A percentile compares a stretch with the other conserved stretches of the same genome.
phyloP scores from a whole-genome alignment of 2,113 vertebrate species.

The Caretta caretta region DNA sequence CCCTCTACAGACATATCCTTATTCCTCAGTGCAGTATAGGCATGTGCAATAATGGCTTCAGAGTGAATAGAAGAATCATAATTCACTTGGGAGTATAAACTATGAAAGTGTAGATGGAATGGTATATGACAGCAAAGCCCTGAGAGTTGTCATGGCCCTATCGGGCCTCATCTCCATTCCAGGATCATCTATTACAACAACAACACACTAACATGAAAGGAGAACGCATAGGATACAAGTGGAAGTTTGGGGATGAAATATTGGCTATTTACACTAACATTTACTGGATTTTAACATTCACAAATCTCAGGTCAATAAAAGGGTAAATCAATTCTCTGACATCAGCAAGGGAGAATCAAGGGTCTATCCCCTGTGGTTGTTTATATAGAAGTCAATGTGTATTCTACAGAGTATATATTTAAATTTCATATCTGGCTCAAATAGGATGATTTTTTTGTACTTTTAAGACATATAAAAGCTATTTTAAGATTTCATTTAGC shows the following conservation, averaged over 20 bases:
- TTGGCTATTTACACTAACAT: not conserved
- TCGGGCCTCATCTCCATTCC: not conserved
- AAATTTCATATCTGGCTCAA: slow-evolving; percentile 8
- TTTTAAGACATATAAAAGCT: slow-evolving; percentile 31
- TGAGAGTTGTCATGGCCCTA: not conserved
- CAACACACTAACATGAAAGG: slow-evolving; percentile 28
- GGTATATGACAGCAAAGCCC: not conserved
- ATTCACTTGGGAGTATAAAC: not conserved
- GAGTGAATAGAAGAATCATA: not conserved
- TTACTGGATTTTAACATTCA: slow-evolving; percentile 17
- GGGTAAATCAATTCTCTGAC: slow-evolving; percentile 20
- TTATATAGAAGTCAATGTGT: slow-evolving; percentile 32
- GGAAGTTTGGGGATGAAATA: not conserved
- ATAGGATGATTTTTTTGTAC: not conserved
- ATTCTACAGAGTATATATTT: not conserved
- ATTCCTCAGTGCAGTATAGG: not conserved
- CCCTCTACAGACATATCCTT: not conserved
- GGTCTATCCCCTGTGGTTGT: slow-evolving; percentile 11
- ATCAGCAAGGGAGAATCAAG: slow-evolving; percentile 4
- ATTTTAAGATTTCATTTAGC: not conserved
- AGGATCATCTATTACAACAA: not conserved
- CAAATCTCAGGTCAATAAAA: not conserved
- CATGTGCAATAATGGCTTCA: not conserved
- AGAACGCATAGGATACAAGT: not conserved
- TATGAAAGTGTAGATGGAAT: not conserved